A percentile compares a stretch with the other conserved stretches of the same genome.
Evolutionary conservation across 1,140 invertebrate species (phyloP).

Genomic region (Muscidifurax raptorellus): DNA sequence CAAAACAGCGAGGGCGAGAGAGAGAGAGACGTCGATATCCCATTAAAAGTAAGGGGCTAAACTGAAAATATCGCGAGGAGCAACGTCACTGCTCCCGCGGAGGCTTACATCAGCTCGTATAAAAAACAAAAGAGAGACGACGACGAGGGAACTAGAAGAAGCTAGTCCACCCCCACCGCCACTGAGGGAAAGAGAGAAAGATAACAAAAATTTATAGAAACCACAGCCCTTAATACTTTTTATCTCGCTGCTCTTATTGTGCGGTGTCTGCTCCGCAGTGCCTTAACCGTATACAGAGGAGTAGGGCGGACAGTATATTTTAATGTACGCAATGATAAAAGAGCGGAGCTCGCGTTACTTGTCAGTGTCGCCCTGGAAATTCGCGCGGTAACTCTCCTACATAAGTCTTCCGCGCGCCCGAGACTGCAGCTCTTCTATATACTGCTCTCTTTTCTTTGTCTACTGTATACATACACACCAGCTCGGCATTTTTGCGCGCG

Average conservation of each 20-base stretch:
- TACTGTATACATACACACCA: neutral
- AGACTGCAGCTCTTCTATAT: neutral
- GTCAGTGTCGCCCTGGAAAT: slow-evolving; percentile 52
- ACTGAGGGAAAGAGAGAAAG: no score
- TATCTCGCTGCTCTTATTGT: slow-evolving; percentile 37
- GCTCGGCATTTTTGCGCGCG: slow-evolving; percentile 6
- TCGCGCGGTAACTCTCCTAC: slow-evolving; percentile 46
- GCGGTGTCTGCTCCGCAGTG: neutral
- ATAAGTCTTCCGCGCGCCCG: slow-evolving; percentile 11
- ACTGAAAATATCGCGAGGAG: slow-evolving; percentile 15
- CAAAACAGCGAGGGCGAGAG: no score
- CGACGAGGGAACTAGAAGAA: neutral
- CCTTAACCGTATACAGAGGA: neutral
- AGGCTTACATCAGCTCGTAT: slow-evolving; percentile 23
- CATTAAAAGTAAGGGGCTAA: slow-evolving; percentile 35
- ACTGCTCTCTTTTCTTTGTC: slow-evolving; percentile 22
- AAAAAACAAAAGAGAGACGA: slow-evolving; percentile 19
- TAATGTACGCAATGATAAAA: slow-evolving; percentile 54
- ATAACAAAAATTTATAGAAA: slow-evolving; percentile 49
- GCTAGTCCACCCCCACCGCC: no score
- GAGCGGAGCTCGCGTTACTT: slow-evolving; percentile 53
- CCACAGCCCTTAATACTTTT: slow-evolving; percentile 40
- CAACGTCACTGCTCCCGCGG: neutral
- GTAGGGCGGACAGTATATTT: slow-evolving; percentile 49
- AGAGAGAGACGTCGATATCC: slow-evolving; percentile 10